Evolutionary conservation across 2,113 vertebrate genomes (phyloP).

Genomic region (Pterophyllum scalare): DNA sequence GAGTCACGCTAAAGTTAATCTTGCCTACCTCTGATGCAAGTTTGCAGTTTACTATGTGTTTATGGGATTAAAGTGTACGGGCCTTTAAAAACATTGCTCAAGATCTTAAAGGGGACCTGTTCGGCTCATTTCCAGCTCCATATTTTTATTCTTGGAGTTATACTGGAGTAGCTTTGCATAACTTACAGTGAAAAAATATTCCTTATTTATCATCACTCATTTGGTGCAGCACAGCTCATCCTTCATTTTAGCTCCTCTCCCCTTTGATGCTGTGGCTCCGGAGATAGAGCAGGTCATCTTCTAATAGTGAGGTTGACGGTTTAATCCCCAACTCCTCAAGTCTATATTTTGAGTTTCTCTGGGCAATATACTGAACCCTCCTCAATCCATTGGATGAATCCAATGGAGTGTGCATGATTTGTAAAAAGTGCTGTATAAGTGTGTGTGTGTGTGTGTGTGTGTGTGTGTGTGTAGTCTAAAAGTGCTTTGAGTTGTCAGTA

Average conservation of each 20-base stretch:
- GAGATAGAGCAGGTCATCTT: fast-evolving
- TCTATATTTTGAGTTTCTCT: no score
- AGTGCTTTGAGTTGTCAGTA: background rate
- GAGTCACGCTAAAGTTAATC: background rate
- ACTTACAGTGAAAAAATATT: no score
- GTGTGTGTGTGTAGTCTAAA: background rate
- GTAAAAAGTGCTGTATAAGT: background rate
- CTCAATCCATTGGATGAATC: background rate
- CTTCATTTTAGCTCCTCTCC: no score
- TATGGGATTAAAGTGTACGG: background rate
- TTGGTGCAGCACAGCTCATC: no score
- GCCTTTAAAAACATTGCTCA: background rate
- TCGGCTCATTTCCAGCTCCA: background rate
- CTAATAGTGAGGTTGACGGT: background rate
- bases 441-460: no score
- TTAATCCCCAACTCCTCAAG: background rate
- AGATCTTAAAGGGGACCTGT: background rate
- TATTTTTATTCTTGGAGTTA: no score
- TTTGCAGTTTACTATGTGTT: background rate
- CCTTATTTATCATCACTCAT: no score
- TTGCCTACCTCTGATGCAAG: background rate
- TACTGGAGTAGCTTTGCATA: no score
- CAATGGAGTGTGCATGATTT: background rate
- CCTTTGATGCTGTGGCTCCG: background rate
- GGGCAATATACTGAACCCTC: background rate